Percentiles rank a stretch among this genome's conserved stretches.
These are phyloP conservation scores for Rhopalosiphum maidis DNA, from an alignment of 1,140 invertebrate species.

Conservation along the genomic window DNA sequence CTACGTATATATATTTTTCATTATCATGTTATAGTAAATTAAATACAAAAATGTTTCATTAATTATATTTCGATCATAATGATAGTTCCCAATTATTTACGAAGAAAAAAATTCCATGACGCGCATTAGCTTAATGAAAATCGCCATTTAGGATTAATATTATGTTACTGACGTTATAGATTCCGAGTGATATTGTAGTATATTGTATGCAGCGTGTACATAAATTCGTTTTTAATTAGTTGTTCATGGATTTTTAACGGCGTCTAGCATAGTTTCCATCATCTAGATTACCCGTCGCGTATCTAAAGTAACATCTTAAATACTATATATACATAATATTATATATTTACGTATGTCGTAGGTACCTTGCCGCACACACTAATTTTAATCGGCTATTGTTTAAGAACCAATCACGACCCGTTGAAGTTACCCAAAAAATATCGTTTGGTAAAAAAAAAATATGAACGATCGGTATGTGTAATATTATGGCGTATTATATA, in stretches of 20 bases:
- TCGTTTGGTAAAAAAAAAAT: neutral
- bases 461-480: neutral
- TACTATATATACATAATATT: neutral
- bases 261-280: neutral
- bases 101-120: neutral
- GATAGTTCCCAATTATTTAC: neutral
- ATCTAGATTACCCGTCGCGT: constrained; percentile 1
- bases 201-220: neutral
- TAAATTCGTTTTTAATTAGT: constrained; percentile 40
- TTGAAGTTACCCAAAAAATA: neutral
- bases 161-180: neutral
- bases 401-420: constrained; percentile 10
- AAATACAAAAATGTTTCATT: neutral
- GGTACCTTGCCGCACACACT: neutral
- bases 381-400: constrained; percentile 36
- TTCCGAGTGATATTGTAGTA: neutral
- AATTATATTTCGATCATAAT: neutral
- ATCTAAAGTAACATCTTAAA: neutral
- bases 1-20: too few species aligned
- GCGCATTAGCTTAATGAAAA: neutral
- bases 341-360: neutral
- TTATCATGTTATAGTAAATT: too few species aligned
- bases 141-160: neutral
- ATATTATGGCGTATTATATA: neutral
- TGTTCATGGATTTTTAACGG: constrained; percentile 3